Evolutionary conservation across 2,797 vertebrate genomes (phyloP).

Genomic region (Mormyrops attenuatus): DNA sequence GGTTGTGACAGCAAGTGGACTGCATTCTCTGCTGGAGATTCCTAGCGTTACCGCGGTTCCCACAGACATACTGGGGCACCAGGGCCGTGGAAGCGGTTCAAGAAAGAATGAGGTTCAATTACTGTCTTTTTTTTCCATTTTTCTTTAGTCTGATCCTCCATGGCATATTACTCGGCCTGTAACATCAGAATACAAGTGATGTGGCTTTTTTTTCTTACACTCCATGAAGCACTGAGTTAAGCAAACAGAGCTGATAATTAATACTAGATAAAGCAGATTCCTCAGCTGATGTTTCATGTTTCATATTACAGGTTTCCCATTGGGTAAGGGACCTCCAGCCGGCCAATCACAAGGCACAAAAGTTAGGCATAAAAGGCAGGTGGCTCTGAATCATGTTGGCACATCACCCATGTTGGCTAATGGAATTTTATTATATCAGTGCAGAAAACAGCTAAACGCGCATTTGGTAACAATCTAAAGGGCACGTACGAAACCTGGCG

Average conservation of each 20-base stretch:
- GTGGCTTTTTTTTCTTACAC: background rate
- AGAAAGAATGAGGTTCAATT: background rate
- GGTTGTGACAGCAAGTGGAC: background rate
- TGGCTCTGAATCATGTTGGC: background rate
- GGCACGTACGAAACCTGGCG: background rate
- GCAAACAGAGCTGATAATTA: background rate
- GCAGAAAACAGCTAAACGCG: background rate
- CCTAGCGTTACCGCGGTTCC: background rate
- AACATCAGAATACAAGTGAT: background rate
- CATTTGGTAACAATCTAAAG: background rate
- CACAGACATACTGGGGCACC: background rate
- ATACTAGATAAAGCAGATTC: background rate
- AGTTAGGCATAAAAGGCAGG: background rate
- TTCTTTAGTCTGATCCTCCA: background rate
- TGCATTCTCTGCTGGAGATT: background rate
- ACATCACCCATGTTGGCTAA: background rate
- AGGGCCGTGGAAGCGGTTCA: background rate
- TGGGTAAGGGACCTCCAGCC: background rate
- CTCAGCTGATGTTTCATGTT: background rate
- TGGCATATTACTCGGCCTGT: background rate
- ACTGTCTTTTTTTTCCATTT: background rate
- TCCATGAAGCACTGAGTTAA: background rate
- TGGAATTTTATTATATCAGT: background rate
- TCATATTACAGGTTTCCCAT: background rate
- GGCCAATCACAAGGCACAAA: background rate